phyloP scores from a whole-genome alignment of 2,797 vertebrate genomes.

The Amniataba percoides region DNA sequence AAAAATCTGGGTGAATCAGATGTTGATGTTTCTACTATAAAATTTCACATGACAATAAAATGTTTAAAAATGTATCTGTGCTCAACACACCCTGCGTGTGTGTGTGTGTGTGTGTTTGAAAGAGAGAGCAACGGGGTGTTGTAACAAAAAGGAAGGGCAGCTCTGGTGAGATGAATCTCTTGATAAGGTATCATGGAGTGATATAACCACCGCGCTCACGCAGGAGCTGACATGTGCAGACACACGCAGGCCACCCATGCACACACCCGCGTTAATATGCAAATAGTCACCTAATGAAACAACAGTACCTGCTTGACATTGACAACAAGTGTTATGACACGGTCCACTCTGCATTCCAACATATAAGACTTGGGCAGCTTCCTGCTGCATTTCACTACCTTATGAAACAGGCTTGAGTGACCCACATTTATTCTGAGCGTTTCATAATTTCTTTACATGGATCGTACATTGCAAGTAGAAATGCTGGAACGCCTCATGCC shows the following conservation, averaged over 20 bases:
- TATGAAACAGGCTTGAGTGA: constrained; percentile 30
- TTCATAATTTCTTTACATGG: constrained; percentile 36
- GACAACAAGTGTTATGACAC: not conserved
- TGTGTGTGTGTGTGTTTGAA: not conserved
- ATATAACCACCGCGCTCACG: not conserved
- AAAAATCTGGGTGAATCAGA: not conserved
- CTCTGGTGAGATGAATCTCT: not conserved
- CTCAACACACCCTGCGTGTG: not conserved
- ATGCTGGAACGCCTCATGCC: not conserved
- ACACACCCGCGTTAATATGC: not conserved
- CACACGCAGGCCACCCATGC: constrained; percentile 13
- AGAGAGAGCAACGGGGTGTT: not conserved
- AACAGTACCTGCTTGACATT: not conserved
- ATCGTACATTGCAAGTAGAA: constrained; percentile 11
- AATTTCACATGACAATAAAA: not conserved
- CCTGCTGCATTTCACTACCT: not conserved
- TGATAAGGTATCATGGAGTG: constrained; percentile 12
- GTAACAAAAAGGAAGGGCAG: constrained; percentile 22
- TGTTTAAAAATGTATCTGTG: not conserved
- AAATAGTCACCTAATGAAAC: not conserved
- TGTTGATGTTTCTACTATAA: not conserved
- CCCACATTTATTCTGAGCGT: constrained; percentile 29
- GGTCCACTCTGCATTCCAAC: not conserved
- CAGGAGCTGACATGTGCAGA: constrained; percentile 14
- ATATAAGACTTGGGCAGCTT: not conserved